These are phyloP conservation scores for Mobula hypostoma DNA, from an alignment of 2,113 vertebrate genomes.

Conservation along the genomic window DNA sequence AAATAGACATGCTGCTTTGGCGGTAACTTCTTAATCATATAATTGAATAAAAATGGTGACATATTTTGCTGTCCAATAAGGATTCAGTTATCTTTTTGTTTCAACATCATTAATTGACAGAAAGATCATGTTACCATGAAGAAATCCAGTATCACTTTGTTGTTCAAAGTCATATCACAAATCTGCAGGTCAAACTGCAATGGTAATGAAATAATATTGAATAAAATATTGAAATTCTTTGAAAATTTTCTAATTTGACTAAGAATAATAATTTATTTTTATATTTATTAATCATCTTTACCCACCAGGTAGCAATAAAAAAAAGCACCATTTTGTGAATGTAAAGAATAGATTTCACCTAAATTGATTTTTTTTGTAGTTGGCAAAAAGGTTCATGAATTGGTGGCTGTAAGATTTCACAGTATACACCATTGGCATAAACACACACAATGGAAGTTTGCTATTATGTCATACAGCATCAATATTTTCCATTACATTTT, in stretches of 20 bases:
- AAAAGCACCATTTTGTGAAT: not conserved
- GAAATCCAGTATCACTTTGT: too few relatives aligned
- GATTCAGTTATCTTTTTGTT: not conserved
- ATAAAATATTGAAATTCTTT: too few relatives aligned
- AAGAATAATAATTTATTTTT: not conserved
- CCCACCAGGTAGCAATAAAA: not conserved
- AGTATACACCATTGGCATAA: conserved; percentile 1
- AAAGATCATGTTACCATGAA: not conserved
- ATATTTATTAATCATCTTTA: not conserved
- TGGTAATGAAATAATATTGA: not conserved
- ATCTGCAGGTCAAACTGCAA: not conserved
- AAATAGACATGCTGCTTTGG: not conserved
- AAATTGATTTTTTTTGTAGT: not conserved
- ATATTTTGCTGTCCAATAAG: not conserved
- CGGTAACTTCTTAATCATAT: not conserved
- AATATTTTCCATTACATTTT: conserved; percentile 36
- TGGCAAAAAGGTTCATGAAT: not conserved
- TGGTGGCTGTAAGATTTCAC: not conserved
- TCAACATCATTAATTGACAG: not conserved
- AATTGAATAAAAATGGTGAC: not conserved
- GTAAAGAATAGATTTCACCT: not conserved
- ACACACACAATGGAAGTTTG: conserved; percentile 13
- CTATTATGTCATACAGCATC: conserved; percentile 23
- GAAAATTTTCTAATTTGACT: not conserved
- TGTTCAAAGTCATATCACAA: not conserved